Conservation (phyloP, 53 echinoderm and acorn worm species). For the Zoroaster sp. region DNA sequence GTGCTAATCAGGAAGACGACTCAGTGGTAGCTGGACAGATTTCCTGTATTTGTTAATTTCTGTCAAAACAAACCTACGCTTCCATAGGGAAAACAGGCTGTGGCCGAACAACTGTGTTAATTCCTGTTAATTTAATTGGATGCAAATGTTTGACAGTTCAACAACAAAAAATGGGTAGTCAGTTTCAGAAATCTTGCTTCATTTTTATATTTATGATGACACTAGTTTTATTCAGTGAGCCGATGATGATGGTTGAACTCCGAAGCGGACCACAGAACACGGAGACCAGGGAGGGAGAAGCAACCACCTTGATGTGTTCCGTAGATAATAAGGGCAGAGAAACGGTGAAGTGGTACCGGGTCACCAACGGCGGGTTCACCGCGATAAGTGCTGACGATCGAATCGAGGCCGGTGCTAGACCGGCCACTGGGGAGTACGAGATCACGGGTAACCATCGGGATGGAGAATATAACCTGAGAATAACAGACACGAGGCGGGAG, state of each 20-base stretch:
- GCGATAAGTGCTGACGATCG: neutral
- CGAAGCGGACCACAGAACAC: neutral
- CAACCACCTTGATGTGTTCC: conserved; percentile 8
- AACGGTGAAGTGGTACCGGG: conserved; percentile 47
- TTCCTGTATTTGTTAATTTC: too few species aligned
- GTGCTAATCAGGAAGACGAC: neutral
- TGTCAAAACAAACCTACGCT: neutral
- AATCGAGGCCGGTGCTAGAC: neutral
- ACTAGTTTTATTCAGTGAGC: neutral
- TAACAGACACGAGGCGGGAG: neutral
- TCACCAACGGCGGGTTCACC: neutral
- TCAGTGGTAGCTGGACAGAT: neutral
- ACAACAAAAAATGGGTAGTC: neutral
- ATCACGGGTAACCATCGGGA: conserved; percentile 22
- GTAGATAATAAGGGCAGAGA: neutral
- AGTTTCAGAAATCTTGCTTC: neutral
- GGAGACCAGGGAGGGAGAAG: neutral
- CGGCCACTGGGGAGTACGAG: neutral
- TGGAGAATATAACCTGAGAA: conserved; percentile 50
- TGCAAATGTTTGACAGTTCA: neutral
- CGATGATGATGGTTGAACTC: neutral
- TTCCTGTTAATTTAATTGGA: neutral
- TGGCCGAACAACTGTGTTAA: neutral
- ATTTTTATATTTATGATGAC: neutral
- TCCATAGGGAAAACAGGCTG: neutral